Evolutionary conservation across 2,113 vertebrate genomes (phyloP).

Genomic region (Phaethornis superciliosus): DNA sequence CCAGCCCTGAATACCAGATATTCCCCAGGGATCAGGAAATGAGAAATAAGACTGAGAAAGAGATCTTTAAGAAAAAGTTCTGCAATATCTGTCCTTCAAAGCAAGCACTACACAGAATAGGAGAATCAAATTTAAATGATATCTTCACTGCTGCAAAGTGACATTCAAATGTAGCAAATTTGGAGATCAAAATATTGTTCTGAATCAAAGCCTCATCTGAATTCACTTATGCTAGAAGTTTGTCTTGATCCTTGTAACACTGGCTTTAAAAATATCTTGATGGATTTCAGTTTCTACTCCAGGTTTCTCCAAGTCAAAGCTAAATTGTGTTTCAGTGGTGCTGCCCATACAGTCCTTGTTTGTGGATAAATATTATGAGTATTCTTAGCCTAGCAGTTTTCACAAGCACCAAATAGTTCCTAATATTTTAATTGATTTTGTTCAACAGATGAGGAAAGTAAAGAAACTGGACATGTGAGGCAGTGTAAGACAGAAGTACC

Average conservation of each 20-base stretch:
- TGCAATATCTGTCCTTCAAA: not conserved
- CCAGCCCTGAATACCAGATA: not conserved
- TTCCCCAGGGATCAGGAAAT: not conserved
- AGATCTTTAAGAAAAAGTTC: not conserved
- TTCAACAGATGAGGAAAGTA: not conserved
- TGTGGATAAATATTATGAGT: constrained; percentile 30
- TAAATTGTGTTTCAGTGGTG: not conserved
- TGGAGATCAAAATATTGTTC: not conserved
- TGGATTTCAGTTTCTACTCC: not conserved
- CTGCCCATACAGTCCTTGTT: not conserved
- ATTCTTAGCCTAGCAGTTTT: constrained; percentile 11
- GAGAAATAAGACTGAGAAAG: not conserved
- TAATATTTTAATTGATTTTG: not conserved
- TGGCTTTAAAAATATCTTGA: not conserved
- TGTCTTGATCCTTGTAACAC: not conserved
- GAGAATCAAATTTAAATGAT: not conserved
- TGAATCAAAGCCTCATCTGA: not conserved
- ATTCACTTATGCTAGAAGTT: not conserved
- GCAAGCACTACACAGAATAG: not conserved
- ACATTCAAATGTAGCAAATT: not conserved
- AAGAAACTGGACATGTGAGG: not conserved
- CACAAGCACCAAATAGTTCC: not conserved
- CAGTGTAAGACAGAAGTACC: not conserved
- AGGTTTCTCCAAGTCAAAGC: not conserved
- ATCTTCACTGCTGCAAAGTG: not conserved